A percentile compares a stretch with the other conserved stretches of the same genome.
Evolutionary conservation across 2,888 invertebrate species (phyloP).

Genomic region (Horisme vitalbata): DNA sequence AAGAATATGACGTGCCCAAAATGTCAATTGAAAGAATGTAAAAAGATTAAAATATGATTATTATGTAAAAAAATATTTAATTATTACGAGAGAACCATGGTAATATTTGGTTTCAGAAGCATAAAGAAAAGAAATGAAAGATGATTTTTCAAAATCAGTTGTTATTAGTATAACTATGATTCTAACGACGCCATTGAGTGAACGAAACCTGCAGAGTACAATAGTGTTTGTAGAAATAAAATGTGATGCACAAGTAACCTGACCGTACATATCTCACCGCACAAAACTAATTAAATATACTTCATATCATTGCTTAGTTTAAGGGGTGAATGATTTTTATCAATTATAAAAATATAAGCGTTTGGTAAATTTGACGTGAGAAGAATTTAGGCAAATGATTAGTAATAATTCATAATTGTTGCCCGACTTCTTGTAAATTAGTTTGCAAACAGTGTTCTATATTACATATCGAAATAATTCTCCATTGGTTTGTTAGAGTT

Average conservation of each 20-base stretch:
- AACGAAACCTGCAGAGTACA: slow-evolving; percentile 72
- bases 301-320: neutral
- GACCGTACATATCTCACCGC: slow-evolving; percentile 40
- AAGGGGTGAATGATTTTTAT: neutral
- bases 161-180: slow-evolving; percentile 14
- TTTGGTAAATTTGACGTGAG: no score
- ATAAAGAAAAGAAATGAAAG: no score
- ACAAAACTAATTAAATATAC: slow-evolving; percentile 36
- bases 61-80: slow-evolving; percentile 36
- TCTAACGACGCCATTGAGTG: slow-evolving; percentile 24
- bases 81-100: slow-evolving; percentile 41
- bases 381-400: no score
- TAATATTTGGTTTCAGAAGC: slow-evolving; percentile 31
- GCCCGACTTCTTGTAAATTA: no score
- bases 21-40: slow-evolving; percentile 80
- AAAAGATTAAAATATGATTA: slow-evolving; percentile 62
- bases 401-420: no score
- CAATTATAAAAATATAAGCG: no score
- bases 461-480: no score
- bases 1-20: slow-evolving; percentile 76
- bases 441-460: no score
- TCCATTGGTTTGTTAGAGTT: no score
- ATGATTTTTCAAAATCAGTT: no score
- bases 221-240: slow-evolving; percentile 55
- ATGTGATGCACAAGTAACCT: slow-evolving; percentile 38